phyloP scores from a whole-genome alignment of 2,113 vertebrate genomes.

The Papio anubis region DNA sequence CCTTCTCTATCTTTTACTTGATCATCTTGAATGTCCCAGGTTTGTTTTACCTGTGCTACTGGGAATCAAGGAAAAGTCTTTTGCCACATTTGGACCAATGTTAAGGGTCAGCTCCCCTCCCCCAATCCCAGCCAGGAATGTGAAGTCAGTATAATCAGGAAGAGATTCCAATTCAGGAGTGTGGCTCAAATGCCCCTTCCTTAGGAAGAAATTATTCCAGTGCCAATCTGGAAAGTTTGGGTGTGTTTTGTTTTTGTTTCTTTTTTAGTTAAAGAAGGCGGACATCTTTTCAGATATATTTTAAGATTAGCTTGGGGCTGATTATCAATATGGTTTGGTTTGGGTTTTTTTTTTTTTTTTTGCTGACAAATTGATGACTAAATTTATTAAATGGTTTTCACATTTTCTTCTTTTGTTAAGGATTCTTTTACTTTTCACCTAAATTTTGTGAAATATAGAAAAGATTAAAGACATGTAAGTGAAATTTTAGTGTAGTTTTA shows the following conservation, averaged over 20 bases:
- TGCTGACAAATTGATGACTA: neutral
- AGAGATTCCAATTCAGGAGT: neutral
- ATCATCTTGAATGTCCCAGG: neutral
- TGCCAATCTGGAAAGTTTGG: neutral
- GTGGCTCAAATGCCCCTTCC: neutral
- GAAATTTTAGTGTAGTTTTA: neutral
- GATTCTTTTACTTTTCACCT: constrained; percentile 40
- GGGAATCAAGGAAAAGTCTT: neutral
- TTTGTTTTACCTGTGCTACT: neutral
- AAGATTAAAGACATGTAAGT: neutral
- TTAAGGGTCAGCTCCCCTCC: neutral
- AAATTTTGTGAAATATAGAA: constrained; percentile 1
- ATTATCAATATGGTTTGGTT: neutral
- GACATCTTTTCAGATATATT: neutral
- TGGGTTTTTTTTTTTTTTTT: neutral
- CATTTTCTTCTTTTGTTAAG: neutral
- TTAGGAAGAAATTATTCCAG: constrained; percentile 10
- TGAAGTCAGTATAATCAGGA: neutral
- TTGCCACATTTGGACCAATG: neutral
- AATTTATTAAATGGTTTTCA: neutral
- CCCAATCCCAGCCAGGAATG: neutral
- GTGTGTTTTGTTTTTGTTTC: constrained; percentile 26
- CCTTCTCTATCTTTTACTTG: neutral
- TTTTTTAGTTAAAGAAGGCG: neutral
- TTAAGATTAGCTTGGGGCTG: neutral